phyloP scores from a whole-genome alignment of 2,113 vertebrate species.

The Naja naja region DNA sequence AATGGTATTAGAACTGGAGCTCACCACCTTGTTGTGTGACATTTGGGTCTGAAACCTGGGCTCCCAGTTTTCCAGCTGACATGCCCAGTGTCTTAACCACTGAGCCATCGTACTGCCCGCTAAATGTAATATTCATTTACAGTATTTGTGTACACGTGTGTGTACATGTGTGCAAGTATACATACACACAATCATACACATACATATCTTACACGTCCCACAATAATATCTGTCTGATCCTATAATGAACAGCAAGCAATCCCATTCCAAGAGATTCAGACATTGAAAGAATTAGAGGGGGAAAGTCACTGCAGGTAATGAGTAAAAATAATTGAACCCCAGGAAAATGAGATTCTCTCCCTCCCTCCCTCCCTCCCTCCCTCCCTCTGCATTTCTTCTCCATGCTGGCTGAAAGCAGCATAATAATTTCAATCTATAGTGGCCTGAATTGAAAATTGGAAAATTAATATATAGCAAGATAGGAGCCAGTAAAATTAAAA shows the following conservation, averaged over 20 bases:
- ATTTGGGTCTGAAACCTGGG: no score
- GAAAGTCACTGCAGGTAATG: not conserved
- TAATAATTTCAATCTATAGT: not conserved
- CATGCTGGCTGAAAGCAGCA: not conserved
- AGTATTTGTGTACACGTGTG: not conserved
- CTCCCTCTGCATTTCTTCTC: not conserved
- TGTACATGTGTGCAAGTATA: no score
- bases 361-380: rapidly evolving
- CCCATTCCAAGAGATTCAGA: no score
- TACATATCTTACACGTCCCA: no score
- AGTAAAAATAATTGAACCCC: not conserved
- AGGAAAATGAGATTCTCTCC: not conserved
- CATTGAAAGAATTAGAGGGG: no score
- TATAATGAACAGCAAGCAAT: not conserved
- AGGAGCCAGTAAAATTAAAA: not conserved
- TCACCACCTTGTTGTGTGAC: no score
- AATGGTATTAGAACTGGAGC: not conserved
- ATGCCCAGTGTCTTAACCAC: no score
- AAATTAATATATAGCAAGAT: not conserved
- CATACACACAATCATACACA: no score
- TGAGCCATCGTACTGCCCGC: no score
- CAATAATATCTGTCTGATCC: not conserved
- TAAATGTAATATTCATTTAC: not conserved
- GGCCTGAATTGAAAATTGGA: not conserved
- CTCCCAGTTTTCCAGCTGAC: no score